Evolutionary conservation across 2,113 vertebrate species (phyloP), one percentile per base, ranked within the genome.

Genomic region (Thunnus thynnus): DNA sequence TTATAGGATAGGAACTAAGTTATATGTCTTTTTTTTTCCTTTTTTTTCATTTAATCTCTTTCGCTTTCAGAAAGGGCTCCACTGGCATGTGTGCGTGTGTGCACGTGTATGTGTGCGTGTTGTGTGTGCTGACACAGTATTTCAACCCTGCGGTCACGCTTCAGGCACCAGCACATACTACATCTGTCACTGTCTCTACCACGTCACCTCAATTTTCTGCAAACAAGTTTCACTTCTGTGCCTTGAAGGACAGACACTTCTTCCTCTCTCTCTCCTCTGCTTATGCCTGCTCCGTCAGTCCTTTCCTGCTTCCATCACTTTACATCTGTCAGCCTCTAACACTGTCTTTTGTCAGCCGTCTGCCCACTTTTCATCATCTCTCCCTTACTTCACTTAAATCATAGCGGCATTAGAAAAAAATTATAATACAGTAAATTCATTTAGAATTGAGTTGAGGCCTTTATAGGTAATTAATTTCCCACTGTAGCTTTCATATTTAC

Each of bases 1-100:
- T 94, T 94, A 94, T 94, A 93, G 86, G 86, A 87, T 64, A 77
- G 81, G 87, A 93, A 91, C 79, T 80, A 86, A 79, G 84, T 92
- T 92, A 83, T 81, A 88, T 79, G 75, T 87, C 66, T 78, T 88
- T 78, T 77, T 62, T 36, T 13, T 13, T 50, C 17, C 48, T 32
- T 68, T 81, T 82, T 87, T 64, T 55, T 58, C 48, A 76, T 87
- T 87, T 82, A 60, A 76, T 84, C 79, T 80, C 48, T 78, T 82
- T 80, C 50, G 30, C 61, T 86, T 84, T 84, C 51, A 76, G 51
- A 63, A 69, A 78, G 5, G 77, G 61, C 32, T 85, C n/a, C 56
- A 7, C 46, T 48, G 2, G 52, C 41, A 13, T 14, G 10, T 54
- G 41, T 62, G 16, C 73, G 82, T 41, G 27, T 54, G 55, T 70